Conservation (phyloP, 2,113 vertebrate species). For the Raja brachyura region DNA sequence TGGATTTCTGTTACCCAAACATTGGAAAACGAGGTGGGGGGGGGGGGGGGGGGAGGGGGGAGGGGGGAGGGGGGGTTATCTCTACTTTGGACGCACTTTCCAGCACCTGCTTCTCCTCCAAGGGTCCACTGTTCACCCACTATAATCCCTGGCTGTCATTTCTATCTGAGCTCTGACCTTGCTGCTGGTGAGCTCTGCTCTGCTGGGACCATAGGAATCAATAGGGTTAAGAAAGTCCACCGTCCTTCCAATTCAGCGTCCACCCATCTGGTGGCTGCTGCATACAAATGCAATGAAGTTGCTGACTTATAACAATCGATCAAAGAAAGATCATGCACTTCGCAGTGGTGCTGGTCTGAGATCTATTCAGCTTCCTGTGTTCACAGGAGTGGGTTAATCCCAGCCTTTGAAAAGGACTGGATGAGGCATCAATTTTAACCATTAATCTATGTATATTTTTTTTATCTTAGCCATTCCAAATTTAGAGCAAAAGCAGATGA, state of each 20-base stretch:
- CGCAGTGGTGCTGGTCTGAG: background rate
- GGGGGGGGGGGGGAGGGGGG: too few species aligned
- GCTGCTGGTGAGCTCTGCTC: background rate
- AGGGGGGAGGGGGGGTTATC: too few species aligned
- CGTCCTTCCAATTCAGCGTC: background rate
- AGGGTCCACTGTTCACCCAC: too few species aligned
- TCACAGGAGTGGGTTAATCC: background rate
- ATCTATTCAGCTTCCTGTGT: background rate
- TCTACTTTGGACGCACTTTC: too few species aligned
- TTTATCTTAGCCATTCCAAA: too few species aligned
- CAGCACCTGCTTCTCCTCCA: too few species aligned
- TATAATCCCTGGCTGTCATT: background rate
- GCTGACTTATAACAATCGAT: background rate
- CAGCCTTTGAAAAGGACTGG: background rate
- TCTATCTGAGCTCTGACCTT: background rate
- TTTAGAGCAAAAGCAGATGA: background rate
- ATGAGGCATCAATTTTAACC: too few species aligned
- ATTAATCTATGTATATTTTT: too few species aligned
- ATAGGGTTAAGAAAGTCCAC: background rate
- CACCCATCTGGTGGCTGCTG: background rate
- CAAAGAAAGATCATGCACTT: background rate
- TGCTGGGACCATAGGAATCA: background rate
- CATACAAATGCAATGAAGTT: background rate
- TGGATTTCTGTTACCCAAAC: too few species aligned
- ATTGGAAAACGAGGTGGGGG: too few species aligned